Percentiles rank a stretch among this genome's conserved stretches.
These are phyloP conservation scores for Alsophila aescularia DNA, from an alignment of 2,888 invertebrate genomes.

Conservation along the genomic window DNA sequence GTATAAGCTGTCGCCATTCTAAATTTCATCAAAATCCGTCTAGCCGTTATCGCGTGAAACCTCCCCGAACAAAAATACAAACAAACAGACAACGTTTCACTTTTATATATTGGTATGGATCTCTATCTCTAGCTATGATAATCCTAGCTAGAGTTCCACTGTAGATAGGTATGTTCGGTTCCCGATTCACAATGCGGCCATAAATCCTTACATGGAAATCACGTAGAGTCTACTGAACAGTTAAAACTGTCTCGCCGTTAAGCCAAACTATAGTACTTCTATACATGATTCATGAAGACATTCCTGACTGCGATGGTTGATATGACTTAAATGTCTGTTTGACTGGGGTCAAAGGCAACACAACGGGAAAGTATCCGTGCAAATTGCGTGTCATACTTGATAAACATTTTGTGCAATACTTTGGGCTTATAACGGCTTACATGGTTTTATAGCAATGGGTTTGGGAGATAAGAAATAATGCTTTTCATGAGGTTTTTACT, in stretches of 20 bases:
- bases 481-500: not conserved
- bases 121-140: no score
- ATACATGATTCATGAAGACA: slow-evolving; percentile 11
- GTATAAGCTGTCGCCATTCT: no score
- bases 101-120: no score
- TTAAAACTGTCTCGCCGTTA: slow-evolving; percentile 4
- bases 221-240: slow-evolving; percentile 3
- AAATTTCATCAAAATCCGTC: no score
- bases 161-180: not conserved
- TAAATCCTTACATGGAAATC: slow-evolving; percentile 23
- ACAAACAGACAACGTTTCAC: no score
- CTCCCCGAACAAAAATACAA: no score
- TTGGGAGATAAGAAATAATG: not conserved
- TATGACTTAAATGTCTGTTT: not conserved
- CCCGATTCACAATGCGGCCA: slow-evolving; percentile 25
- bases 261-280: slow-evolving; percentile 1
- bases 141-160: no score
- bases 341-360: slow-evolving; percentile 4
- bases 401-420: slow-evolving; percentile 8
- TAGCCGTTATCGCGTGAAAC: no score
- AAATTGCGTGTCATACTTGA: slow-evolving; percentile 7
- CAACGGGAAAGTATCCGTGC: slow-evolving; percentile 1
- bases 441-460: not conserved
- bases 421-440: not conserved
- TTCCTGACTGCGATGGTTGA: not conserved